Conservation (phyloP, 2,888 invertebrate genomes). For the Phengaris arion region DNA sequence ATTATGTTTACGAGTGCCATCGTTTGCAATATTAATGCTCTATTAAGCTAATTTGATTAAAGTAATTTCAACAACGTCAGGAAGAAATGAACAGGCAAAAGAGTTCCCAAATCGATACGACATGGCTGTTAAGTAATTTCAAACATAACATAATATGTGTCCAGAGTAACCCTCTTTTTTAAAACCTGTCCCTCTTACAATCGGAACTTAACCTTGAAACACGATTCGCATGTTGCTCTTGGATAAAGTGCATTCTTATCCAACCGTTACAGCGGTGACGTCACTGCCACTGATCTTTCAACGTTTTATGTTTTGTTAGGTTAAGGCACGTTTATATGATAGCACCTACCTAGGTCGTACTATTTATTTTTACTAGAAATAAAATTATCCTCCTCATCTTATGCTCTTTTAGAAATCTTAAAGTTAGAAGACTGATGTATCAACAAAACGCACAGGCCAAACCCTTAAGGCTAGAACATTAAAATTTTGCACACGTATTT, state of each 20-base stretch:
- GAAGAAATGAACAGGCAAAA: not conserved
- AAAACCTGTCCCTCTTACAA: slow-evolving; percentile 28
- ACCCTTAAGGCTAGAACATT: no score
- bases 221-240: slow-evolving; percentile 26
- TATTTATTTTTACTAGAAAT: no score
- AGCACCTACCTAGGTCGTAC: no score
- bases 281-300: slow-evolving; percentile 1
- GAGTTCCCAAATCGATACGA: slow-evolving; percentile 5
- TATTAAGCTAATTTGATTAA: no score
- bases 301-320: not conserved
- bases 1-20: not conserved
- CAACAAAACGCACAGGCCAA: no score
- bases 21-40: not conserved
- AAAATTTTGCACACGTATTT: no score
- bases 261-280: slow-evolving; percentile 22
- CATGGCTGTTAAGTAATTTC: slow-evolving; percentile 21
- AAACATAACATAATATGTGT: slow-evolving; percentile 10
- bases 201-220: slow-evolving; percentile 26
- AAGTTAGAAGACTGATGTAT: no score
- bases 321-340: no score
- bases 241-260: slow-evolving; percentile 27
- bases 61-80: no score
- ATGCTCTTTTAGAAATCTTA: not conserved
- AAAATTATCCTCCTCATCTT: no score
- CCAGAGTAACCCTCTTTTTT: slow-evolving; percentile 25